Evolutionary conservation across 2,113 vertebrate species (phyloP).

Genomic region (Pipra filicauda): DNA sequence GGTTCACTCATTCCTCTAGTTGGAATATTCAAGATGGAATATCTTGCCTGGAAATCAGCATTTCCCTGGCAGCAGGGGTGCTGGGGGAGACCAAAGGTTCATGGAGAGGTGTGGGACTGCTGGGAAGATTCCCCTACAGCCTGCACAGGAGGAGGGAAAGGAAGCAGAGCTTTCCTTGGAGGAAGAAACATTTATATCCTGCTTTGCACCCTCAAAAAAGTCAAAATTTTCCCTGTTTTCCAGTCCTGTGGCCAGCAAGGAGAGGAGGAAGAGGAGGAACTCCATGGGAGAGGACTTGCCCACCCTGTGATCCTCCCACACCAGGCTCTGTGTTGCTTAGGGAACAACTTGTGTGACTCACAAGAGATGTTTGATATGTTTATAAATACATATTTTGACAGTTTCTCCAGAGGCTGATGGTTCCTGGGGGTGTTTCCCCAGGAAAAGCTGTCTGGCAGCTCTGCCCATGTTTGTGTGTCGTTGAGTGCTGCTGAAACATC

Average conservation of each 20-base stretch:
- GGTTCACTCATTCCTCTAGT: not conserved
- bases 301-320: not conserved
- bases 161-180: not conserved
- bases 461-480: not conserved
- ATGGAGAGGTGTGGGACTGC: fast-evolving
- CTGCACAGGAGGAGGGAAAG: not conserved
- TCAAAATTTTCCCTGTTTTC: not conserved
- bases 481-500: not conserved
- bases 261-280: not conserved
- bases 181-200: not conserved
- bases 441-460: not conserved
- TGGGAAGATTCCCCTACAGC: not conserved
- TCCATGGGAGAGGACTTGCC: not conserved
- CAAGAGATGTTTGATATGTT: not conserved
- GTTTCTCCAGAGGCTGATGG: not conserved
- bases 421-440: not conserved
- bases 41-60: not conserved
- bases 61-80: not conserved
- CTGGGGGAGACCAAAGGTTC: not conserved
- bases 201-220: not conserved
- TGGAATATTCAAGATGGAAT: not conserved
- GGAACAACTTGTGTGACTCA: not conserved
- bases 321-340: not conserved
- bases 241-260: not conserved
- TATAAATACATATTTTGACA: not conserved